Conservation (phyloP, 92 coral and sea anemone species). For the Montipora capitata region DNA sequence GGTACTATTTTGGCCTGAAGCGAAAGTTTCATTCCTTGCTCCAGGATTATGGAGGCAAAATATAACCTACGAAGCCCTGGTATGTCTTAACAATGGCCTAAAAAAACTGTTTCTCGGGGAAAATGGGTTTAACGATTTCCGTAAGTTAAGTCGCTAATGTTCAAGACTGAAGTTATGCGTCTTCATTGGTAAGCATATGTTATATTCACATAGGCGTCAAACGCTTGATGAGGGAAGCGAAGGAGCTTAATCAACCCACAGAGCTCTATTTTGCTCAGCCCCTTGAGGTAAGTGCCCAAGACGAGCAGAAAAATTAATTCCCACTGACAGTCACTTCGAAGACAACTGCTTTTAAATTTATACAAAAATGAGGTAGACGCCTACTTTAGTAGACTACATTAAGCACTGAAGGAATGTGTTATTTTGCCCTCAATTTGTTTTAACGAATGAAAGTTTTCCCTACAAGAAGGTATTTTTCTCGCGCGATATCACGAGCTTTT, state of each 20-base stretch:
- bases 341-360: neutral
- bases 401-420: too few species aligned
- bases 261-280: constrained; percentile 97
- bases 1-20: neutral
- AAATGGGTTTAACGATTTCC: neutral
- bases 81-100: constrained; percentile 2
- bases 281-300: constrained; percentile 79
- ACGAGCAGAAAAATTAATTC: neutral
- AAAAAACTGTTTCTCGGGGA: neutral
- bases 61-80: constrained; percentile 97
- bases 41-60: constrained; percentile 83
- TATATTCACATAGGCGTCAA: constrained; percentile 83
- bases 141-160: neutral
- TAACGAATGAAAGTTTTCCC: neutral
- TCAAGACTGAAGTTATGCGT: neutral
- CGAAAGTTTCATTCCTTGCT: neutral
- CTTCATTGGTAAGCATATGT: neutral
- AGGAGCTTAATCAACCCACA: constrained; percentile 90
- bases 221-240: constrained; percentile 98
- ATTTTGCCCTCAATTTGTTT: too few species aligned
- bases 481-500: neutral
- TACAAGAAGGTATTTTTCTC: neutral
- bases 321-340: too few species aligned
- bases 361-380: neutral
- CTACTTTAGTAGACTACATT: too few species aligned